Base-by-base conservation (phyloP, 2,113 vertebrate genomes). In the Megaceryle torquata region DNA sequence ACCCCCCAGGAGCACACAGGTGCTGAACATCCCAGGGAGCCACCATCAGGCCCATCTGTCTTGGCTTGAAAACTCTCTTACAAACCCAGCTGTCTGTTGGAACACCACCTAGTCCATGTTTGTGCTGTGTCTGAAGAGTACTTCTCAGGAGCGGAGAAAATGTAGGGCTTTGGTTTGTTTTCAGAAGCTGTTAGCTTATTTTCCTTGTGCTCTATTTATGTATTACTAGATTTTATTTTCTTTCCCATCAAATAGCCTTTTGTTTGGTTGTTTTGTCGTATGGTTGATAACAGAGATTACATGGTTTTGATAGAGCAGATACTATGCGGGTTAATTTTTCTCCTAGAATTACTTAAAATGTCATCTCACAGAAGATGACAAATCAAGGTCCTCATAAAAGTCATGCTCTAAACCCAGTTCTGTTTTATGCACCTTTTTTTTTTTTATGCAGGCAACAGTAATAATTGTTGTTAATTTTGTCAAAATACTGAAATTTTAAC, bases 31-130 rank as follows among this genome's bases (percentile, higher is more conserved):
- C 51, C 51, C 1, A 2, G 6, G 44, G 25, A 18, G 21, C 35
- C 2, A 0, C 65, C 1, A 1, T 5, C 8, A 3, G 18, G 48
- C 39, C 63, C 16, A 2, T 18, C 65, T 13, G 21, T 24, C 35
- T 70, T 41, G 39, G 19, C 43, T 28, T 10, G 14, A 24, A 19
- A 0, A 35, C 24, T 20, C 59, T 22, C 43, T 14, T 48, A 19
- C 67, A 29, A 11, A 17, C n/a, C 13, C 28, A 5, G 0, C 14
- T 53, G 21, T 20, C 71, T 72, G 3, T 15, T 28, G 35, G 56
- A 28, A 53, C 33, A 53, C n/a, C 25, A 61, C 20, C 0, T 16
- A 15, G 24, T 41, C 33, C 37, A 43, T 21, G 29, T 35, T 22
- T 15, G 53, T 43, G 17, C 54, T 43, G 1, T 31, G 63, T 33